phyloP scores from a whole-genome alignment of 2,113 vertebrate species.

The Prionailurus viverrinus region DNA sequence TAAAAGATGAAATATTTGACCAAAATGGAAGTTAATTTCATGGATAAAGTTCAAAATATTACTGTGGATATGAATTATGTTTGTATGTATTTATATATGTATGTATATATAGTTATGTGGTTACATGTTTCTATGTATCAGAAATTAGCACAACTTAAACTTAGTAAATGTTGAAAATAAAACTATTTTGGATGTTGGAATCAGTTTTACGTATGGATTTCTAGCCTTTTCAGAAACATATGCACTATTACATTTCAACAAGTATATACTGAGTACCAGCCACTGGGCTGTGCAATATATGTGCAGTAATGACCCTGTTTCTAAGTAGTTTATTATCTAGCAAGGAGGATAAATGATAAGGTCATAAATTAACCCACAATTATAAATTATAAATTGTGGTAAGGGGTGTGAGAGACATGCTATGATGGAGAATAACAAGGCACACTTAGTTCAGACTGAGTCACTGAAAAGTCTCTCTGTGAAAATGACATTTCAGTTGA shows the following conservation, averaged over 20 bases:
- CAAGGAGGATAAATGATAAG: slow-evolving; percentile 23
- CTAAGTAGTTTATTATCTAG: slow-evolving; percentile 22
- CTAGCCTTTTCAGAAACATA: slow-evolving; percentile 12
- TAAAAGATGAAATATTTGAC: slow-evolving; percentile 26
- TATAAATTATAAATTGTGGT: background rate
- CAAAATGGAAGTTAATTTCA: slow-evolving; percentile 23
- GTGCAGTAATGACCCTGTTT: background rate
- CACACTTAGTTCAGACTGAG: slow-evolving; percentile 12
- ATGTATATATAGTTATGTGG: background rate
- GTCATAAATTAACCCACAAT: background rate
- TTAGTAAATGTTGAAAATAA: slow-evolving; percentile 56
- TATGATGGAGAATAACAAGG: background rate
- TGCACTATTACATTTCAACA: slow-evolving; percentile 20
- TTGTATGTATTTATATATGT: background rate
- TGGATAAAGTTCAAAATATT: slow-evolving; percentile 23
- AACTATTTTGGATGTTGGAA: background rate
- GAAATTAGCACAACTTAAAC: slow-evolving; percentile 43
- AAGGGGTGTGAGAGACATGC: slow-evolving; percentile 26
- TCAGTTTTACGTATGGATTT: slow-evolving; percentile 27
- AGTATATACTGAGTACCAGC: background rate
- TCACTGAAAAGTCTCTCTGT: background rate
- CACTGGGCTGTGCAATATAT: background rate
- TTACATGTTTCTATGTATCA: background rate
- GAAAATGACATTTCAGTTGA: background rate
- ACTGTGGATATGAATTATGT: background rate